These are phyloP conservation scores for Spodoptera littoralis DNA, from an alignment of 2,888 invertebrate species.

Conservation along the genomic window DNA sequence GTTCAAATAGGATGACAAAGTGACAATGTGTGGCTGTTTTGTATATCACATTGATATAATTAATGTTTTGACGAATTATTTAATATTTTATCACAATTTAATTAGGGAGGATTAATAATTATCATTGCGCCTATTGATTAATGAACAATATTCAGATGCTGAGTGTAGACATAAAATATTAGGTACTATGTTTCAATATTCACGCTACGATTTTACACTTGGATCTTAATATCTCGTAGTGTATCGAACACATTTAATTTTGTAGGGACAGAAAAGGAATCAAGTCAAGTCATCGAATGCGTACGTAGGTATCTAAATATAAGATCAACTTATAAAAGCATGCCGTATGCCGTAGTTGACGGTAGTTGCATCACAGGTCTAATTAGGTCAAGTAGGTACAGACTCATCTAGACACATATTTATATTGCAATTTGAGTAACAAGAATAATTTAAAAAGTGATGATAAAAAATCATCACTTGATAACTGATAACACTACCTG, in stretches of 20 bases:
- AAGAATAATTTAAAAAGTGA: slow-evolving; percentile 13
- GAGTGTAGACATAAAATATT: too few species aligned
- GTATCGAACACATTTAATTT: too few species aligned
- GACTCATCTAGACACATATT: slow-evolving; percentile 35
- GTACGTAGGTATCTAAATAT: background rate
- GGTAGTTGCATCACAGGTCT: slow-evolving; percentile 17
- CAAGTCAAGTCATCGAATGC: background rate
- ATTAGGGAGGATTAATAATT: too few species aligned
- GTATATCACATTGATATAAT: background rate
- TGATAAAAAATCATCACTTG: slow-evolving; percentile 23
- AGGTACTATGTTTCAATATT: too few species aligned
- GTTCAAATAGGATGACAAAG: slow-evolving; percentile 1
- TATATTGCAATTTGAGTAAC: slow-evolving; percentile 29
- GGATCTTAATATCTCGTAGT: too few species aligned
- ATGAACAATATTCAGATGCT: too few species aligned
- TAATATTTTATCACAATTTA: too few species aligned
- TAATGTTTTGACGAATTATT: background rate
- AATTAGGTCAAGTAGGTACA: slow-evolving; percentile 20
- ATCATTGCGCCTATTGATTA: too few species aligned
- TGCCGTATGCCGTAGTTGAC: too few species aligned
- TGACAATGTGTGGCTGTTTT: background rate
- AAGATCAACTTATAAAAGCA: background rate
- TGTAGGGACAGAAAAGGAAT: background rate
- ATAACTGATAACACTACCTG: slow-evolving; percentile 9
- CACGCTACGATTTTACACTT: too few species aligned